A percentile compares a stretch with the other conserved stretches of the same genome.
Evolutionary conservation across 1,140 invertebrate genomes (phyloP).

Genomic region (Whitmania pigra): DNA sequence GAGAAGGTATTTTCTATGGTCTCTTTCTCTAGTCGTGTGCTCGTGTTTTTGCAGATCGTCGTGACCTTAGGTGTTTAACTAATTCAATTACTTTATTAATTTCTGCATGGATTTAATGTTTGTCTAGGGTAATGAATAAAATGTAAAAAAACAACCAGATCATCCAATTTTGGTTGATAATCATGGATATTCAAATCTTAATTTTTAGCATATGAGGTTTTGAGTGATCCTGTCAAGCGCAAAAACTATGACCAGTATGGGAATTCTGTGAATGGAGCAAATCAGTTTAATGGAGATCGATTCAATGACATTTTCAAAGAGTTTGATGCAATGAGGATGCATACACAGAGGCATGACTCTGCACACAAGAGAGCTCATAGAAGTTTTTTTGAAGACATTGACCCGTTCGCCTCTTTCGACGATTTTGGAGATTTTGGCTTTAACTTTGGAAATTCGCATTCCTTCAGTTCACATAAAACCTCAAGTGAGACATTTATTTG

Average conservation of each 20-base stretch:
- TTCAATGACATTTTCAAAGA: constrained; percentile 29
- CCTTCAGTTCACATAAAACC: neutral
- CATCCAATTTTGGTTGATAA: constrained; percentile 10
- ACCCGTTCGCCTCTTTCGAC: neutral
- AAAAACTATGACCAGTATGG: constrained; percentile 87
- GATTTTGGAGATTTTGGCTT: neutral
- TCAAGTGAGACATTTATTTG: constrained; percentile 1
- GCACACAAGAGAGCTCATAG: constrained; percentile 10
- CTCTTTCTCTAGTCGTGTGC: neutral
- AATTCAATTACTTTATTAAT: neutral
- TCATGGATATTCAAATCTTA: neutral
- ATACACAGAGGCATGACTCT: neutral
- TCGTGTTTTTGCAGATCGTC: neutral
- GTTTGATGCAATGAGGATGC: constrained; percentile 17
- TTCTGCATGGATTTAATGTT: neutral
- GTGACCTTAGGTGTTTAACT: constrained; percentile 14
- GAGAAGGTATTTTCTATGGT: constrained; percentile 33
- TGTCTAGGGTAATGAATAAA: neutral
- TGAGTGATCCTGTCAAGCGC: constrained; percentile 80
- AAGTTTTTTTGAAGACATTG: constrained; percentile 7
- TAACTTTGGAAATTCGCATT: neutral
- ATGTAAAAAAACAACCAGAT: neutral
- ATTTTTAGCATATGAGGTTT: constrained; percentile 72
- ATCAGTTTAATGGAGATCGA: constrained; percentile 35
- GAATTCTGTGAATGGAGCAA: constrained; percentile 18